Evolutionary conservation across 2,888 invertebrate genomes (phyloP).

Genomic region (Apotomis capreana): DNA sequence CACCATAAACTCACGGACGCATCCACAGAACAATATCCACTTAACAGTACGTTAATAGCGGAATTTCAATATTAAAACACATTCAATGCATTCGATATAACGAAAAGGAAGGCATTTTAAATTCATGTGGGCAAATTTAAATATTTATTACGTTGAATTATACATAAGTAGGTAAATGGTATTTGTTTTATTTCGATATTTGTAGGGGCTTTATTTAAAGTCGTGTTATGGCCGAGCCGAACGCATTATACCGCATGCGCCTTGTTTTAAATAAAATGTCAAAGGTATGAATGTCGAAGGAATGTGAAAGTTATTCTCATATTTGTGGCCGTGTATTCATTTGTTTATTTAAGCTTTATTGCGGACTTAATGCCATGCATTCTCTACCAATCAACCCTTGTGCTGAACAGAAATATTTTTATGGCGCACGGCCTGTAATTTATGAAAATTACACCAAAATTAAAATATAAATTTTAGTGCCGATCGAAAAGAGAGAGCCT

Average conservation of each 20-base stretch:
- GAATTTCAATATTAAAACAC: slow-evolving; percentile 28
- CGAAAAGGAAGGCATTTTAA: slow-evolving; percentile 31
- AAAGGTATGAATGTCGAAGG: neutral
- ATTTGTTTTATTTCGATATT: slow-evolving; percentile 29
- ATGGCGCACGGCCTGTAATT: too few relatives aligned
- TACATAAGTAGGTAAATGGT: slow-evolving; percentile 22
- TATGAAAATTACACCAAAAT: too few relatives aligned
- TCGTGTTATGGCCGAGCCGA: neutral
- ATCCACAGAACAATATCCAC: slow-evolving; percentile 3
- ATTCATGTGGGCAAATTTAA: slow-evolving; percentile 33
- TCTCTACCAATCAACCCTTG: too few relatives aligned
- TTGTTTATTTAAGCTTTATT: too few relatives aligned
- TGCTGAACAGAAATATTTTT: too few relatives aligned
- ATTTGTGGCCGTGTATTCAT: too few relatives aligned
- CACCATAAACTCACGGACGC: neutral
- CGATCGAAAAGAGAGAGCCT: too few relatives aligned
- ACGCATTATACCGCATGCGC: neutral
- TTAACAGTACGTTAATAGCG: slow-evolving; percentile 12
- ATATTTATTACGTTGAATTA: slow-evolving; percentile 40
- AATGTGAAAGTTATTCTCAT: neutral
- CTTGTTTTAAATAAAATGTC: slow-evolving; percentile 6
- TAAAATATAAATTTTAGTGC: too few relatives aligned
- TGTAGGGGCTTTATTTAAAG: slow-evolving; percentile 18
- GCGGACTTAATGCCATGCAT: too few relatives aligned
- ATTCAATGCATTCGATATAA: slow-evolving; percentile 29